Evolutionary conservation across 2,113 vertebrate species (phyloP).

Genomic region (Fregetta grallaria): DNA sequence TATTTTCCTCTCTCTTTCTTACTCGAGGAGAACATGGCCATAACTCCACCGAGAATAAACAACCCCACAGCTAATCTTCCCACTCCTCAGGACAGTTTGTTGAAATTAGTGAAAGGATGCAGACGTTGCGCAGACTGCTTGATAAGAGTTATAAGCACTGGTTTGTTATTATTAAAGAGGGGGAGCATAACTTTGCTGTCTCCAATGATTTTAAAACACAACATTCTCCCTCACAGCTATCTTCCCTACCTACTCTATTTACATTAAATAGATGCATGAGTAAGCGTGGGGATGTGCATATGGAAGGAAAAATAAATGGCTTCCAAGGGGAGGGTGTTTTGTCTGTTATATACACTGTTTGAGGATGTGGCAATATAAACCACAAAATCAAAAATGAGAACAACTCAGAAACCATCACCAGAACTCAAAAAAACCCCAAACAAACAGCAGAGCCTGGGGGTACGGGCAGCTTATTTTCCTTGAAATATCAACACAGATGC

Average conservation of each 20-base stretch:
- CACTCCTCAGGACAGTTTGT: conserved; percentile 69
- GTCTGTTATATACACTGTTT: background rate
- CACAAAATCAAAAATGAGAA: background rate
- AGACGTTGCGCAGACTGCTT: conserved; percentile 57
- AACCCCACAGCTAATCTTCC: conserved; percentile 73
- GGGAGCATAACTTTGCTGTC: conserved; percentile 57
- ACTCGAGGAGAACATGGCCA: conserved; percentile 41
- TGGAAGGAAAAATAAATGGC: background rate
- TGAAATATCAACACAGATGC: background rate
- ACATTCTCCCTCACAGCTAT: conserved; percentile 16
- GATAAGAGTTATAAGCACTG: conserved; percentile 74
- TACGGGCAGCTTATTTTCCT: background rate
- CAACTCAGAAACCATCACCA: background rate
- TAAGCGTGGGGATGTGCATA: background rate
- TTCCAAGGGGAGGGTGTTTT: background rate
- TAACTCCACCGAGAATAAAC: conserved; percentile 71
- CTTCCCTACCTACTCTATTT: conserved; percentile 20
- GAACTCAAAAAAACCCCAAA: background rate
- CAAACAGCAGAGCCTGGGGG: background rate
- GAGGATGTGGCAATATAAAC: background rate
- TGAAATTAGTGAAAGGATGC: conserved; percentile 79
- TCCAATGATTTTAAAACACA: conserved; percentile 60
- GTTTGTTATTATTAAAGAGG: conserved; percentile 74
- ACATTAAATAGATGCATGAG: background rate
- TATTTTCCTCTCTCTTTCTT: conserved; percentile 51